Percentiles rank a stretch among this genome's conserved stretches.
phyloP scores from a whole-genome alignment of 2,888 invertebrate genomes.

The Andrena minutula region DNA sequence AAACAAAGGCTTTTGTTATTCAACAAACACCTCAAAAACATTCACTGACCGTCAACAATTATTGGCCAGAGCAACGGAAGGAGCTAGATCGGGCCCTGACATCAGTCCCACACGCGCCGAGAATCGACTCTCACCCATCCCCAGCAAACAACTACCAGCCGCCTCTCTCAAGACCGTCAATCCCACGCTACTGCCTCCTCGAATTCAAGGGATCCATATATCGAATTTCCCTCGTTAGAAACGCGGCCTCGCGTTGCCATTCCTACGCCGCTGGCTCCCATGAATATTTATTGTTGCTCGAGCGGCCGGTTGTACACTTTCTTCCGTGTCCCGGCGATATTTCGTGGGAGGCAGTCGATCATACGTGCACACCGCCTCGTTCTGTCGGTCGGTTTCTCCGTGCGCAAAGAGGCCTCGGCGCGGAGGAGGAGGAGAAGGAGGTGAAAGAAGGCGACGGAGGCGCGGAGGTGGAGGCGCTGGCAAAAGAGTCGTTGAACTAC shows the following conservation, averaged over 20 bases:
- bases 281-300: conserved; percentile 74
- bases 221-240: conserved; percentile 3
- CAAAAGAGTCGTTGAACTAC: conserved; percentile 76
- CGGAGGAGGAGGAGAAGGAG: conserved; percentile 27
- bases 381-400: conserved; percentile 63
- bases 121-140: too few relatives aligned
- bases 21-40: too few relatives aligned
- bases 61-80: too few relatives aligned
- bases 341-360: conserved; percentile 59
- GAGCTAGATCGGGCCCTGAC: too few relatives aligned
- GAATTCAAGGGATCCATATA: neutral
- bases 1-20: too few relatives aligned
- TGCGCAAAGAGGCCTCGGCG: conserved; percentile 41
- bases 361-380: conserved; percentile 51
- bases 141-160: too few relatives aligned
- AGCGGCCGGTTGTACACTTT: conserved; percentile 59
- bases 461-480: conserved; percentile 56
- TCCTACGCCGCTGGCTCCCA: conserved; percentile 65
- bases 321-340: conserved; percentile 71
- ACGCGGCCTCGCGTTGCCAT: conserved; percentile 12
- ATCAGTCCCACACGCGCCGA: too few relatives aligned
- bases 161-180: too few relatives aligned
- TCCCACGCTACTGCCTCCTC: neutral
- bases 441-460: conserved; percentile 35
- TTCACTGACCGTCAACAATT: too few relatives aligned